Conservation (phyloP, 2,888 invertebrate genomes). For the Drosophila trichaetosa region DNA sequence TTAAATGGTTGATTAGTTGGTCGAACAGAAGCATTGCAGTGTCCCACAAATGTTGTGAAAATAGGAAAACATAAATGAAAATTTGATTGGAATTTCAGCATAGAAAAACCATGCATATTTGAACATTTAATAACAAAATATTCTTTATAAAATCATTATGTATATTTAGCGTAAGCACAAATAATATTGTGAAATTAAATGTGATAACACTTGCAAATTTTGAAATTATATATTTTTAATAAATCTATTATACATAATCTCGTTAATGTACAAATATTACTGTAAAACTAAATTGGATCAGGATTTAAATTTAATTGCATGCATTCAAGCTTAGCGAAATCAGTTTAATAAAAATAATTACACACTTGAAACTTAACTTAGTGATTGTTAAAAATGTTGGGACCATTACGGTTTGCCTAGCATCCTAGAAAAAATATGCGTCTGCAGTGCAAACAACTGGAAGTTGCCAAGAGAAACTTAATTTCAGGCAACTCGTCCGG, state of each 20-base stretch:
- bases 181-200: not conserved
- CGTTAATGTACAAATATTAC: not conserved
- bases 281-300: not conserved
- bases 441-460: conserved; percentile 64
- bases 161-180: not conserved
- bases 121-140: not conserved
- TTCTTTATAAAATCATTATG: not conserved
- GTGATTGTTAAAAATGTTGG: conserved; percentile 16
- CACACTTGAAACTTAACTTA: conserved; percentile 20
- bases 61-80: conserved; percentile 4
- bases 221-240: not conserved
- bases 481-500: conserved; percentile 29
- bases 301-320: conserved; percentile 15
- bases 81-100: not conserved
- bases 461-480: conserved; percentile 54
- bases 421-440: conserved; percentile 47
- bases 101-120: not conserved
- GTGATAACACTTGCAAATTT: not conserved
- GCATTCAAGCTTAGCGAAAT: conserved; percentile 5
- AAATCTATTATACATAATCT: not conserved
- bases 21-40: conserved; percentile 9
- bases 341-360: conserved; percentile 36
- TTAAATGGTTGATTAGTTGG: conserved; percentile 59
- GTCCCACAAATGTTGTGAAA: conserved; percentile 2
- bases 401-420: conserved; percentile 16